Base-by-base conservation (phyloP, 2,888 invertebrate species). In the Tetragnatha montana region DNA sequence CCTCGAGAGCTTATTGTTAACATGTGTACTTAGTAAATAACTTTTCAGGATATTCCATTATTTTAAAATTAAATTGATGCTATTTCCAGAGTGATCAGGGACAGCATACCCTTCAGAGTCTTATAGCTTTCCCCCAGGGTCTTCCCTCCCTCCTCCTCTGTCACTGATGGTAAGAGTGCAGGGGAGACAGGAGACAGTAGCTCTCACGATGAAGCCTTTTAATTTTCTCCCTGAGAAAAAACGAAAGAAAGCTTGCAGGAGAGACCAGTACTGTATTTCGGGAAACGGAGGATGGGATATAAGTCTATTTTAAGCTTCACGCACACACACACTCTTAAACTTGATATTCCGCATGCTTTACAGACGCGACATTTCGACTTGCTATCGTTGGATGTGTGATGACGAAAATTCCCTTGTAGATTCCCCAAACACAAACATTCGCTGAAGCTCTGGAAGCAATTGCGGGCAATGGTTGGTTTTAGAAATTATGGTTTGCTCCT, bases 291-390 rank as follows among this genome's bases (percentile, higher is more conserved):
- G 88, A 35, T 22, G 80, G 84, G 88, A 50, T n/a, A 50, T 12
- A 82, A 50, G 88, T 84, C 84, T 84, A 84, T 84, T 88, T 88
- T 84, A 76, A 69, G 14, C 21, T 49, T 21, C 82, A 19, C 73
- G 8, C 82, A 84, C 84, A 80, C 78, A 84, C 60, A 79, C 84
- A 84, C 83, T 68, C 12, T 84, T 88, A 80, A 84, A 84, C 88
- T 88, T 84, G 88, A 88, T 80, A 88, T 88, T 88, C 79, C 74
- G 88, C 80, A 69, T 78, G 88, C 80, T 86, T 80, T 17, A 35
- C 21, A 68, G 81, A 68, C 88, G 78, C 79, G 83, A 88, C 88
- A 80, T 84, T 75, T 74, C 35, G 80, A 69, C 75, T 74, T n/a
- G 70, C 80, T 78, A 88, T 17, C 82, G 82, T 79, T 73, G 71